Evolutionary conservation across 2,797 vertebrate species (phyloP).

Genomic region (Helarctos malayanus): DNA sequence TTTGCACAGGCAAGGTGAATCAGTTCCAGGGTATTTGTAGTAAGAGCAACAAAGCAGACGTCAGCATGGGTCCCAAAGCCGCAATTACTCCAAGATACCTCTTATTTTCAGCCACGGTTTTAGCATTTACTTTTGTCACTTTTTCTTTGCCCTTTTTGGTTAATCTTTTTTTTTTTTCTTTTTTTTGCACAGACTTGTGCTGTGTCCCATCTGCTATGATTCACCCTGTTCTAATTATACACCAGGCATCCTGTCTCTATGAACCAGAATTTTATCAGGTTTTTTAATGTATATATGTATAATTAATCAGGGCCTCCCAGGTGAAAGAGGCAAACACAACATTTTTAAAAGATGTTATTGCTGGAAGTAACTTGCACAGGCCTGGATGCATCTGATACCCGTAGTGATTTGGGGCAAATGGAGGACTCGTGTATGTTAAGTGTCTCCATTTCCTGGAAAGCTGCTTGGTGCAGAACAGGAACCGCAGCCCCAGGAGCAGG

Average conservation of each 20-base stretch:
- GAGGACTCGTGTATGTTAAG: not conserved
- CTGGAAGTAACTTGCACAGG: not conserved
- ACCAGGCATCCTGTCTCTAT: not conserved
- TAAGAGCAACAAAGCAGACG: not conserved
- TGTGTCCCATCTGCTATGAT: not conserved
- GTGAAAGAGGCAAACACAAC: constrained; percentile 61
- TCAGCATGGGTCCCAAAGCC: not conserved
- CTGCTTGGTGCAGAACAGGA: not conserved
- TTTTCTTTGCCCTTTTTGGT: not conserved
- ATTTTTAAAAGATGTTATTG: constrained; percentile 36
- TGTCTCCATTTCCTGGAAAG: not conserved
- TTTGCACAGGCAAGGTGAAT: constrained; percentile 3
- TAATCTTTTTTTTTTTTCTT: not conserved
- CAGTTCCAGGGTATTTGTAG: constrained; percentile 34
- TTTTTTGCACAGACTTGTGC: not conserved
- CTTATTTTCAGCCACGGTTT: not conserved
- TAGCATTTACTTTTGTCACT: not conserved
- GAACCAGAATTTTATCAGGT: constrained; percentile 14
- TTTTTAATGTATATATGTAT: not conserved
- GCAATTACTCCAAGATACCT: not conserved
- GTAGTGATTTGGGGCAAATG: not conserved
- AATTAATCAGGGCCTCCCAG: constrained; percentile 43
- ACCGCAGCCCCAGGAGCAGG: rapidly evolving
- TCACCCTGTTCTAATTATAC: constrained; percentile 39
- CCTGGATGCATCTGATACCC: not conserved